A percentile compares a stretch with the other conserved stretches of the same genome.
Conservation (phyloP, 2,888 invertebrate species). For the Philereme transversata region DNA sequence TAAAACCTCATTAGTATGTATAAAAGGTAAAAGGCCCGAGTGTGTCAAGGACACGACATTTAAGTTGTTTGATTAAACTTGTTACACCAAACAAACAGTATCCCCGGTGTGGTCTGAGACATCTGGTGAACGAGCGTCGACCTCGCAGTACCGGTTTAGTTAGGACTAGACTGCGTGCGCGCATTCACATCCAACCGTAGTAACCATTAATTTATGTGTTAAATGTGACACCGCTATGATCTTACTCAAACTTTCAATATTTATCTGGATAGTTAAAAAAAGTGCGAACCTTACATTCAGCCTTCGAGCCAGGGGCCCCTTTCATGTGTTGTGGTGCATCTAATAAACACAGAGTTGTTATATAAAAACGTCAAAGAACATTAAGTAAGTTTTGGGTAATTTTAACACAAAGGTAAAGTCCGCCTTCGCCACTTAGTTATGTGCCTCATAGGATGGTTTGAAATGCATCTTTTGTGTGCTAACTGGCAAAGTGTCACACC, state of each 20-base stretch:
- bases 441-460: no score
- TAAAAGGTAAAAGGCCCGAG: conserved; percentile 31
- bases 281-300: no score
- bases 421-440: no score
- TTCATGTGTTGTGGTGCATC: no score
- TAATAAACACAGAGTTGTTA: no score
- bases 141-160: conserved; percentile 43
- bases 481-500: not conserved
- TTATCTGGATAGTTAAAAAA: no score
- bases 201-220: conserved; percentile 11
- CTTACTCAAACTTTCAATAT: not conserved
- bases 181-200: conserved; percentile 38
- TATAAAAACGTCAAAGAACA: no score
- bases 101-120: conserved; percentile 33
- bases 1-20: conserved; percentile 30
- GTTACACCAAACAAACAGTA: conserved; percentile 20
- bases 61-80: conserved; percentile 21
- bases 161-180: conserved; percentile 35
- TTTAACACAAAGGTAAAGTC: no score
- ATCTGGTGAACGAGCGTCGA: conserved; percentile 43
- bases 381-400: no score
- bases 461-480: no score
- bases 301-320: no score
- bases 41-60: conserved; percentile 35
- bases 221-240: not conserved